These are phyloP conservation scores for Leptinotarsa rubiginosa DNA, from an alignment of 2,888 invertebrate species.

Conservation along the genomic window DNA sequence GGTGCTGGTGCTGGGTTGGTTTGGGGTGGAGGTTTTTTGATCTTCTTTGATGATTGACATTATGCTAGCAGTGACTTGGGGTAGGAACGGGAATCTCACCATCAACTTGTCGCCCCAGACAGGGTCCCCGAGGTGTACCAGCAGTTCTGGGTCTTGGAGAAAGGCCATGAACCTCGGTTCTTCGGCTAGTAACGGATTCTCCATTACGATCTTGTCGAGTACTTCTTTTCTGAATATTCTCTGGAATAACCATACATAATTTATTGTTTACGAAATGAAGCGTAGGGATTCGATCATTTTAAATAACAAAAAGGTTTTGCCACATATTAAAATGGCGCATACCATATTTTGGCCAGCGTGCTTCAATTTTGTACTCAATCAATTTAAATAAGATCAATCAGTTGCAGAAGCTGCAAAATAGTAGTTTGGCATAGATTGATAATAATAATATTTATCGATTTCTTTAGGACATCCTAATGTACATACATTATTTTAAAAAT, in stretches of 20 bases:
- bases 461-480: too few relatives aligned
- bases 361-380: too few relatives aligned
- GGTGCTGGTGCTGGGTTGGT: slow-evolving; percentile 67
- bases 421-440: too few relatives aligned
- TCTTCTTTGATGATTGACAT: slow-evolving; percentile 68
- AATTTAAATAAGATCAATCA: too few relatives aligned
- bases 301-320: background rate
- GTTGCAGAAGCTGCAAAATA: too few relatives aligned
- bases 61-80: slow-evolving; percentile 77
- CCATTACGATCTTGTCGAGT: slow-evolving; percentile 77
- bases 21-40: slow-evolving; percentile 69
- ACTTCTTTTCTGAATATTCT: slow-evolving; percentile 66
- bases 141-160: slow-evolving; percentile 81
- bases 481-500: too few relatives aligned
- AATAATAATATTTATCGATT: too few relatives aligned
- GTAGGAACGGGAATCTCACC: slow-evolving; percentile 76
- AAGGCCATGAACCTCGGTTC: slow-evolving; percentile 82
- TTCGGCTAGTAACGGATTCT: slow-evolving; percentile 76
- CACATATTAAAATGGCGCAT: too few relatives aligned
- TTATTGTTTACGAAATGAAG: background rate
- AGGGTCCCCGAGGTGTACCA: slow-evolving; percentile 77
- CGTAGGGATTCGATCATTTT: background rate
- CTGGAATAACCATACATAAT: slow-evolving; percentile 46
- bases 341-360: too few relatives aligned
- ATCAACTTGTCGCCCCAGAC: slow-evolving; percentile 75